Percentiles rank a stretch among this genome's conserved stretches.
Conservation (phyloP, 2,797 vertebrate genomes). For the Smutsia temminckii region DNA sequence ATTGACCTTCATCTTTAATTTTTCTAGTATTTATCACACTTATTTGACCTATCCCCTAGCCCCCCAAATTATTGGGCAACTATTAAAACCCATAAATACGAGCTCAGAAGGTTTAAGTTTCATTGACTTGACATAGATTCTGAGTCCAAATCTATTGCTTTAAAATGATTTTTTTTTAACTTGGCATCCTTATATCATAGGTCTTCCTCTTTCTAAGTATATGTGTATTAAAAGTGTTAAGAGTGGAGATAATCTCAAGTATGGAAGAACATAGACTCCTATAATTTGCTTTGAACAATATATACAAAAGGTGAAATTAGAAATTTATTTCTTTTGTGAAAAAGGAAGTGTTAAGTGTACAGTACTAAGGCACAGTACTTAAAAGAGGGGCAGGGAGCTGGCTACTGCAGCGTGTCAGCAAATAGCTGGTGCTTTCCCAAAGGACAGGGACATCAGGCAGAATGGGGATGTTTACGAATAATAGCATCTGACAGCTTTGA, state of each 20-base stretch:
- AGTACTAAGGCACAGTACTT: background rate
- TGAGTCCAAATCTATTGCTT: background rate
- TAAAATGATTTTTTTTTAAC: background rate
- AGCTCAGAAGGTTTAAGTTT: background rate
- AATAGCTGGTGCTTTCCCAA: background rate
- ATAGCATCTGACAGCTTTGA: background rate
- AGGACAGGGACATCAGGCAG: background rate
- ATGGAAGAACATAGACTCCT: background rate
- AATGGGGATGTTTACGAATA: background rate
- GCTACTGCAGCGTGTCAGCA: background rate
- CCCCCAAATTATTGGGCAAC: background rate
- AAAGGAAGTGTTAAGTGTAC: background rate
- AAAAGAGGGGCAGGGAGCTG: background rate
- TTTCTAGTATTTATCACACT: background rate
- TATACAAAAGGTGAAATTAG: background rate
- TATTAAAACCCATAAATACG: background rate
- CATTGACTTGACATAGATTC: background rate
- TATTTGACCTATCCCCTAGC: background rate
- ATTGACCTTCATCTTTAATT: background rate
- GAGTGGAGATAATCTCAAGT: background rate
- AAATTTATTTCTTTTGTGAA: background rate
- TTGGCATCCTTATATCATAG: background rate
- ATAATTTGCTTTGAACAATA: background rate
- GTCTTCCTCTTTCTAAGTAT: background rate
- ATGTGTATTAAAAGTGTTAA: background rate